These are phyloP conservation scores for Drosophila orena DNA, from an alignment of 1,140 invertebrate genomes.

Conservation along the genomic window DNA sequence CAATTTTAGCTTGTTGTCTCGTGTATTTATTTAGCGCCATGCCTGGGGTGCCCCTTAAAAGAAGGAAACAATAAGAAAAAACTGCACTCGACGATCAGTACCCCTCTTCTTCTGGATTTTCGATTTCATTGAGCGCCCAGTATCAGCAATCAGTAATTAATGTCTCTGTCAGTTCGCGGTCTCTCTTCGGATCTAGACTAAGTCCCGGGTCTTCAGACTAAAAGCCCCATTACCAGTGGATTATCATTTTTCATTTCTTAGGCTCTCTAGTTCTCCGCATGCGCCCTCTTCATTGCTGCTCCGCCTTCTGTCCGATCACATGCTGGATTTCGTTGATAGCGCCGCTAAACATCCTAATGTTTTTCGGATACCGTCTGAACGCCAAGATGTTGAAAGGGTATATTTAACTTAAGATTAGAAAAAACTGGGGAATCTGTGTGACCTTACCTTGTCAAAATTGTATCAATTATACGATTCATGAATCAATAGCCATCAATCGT, in stretches of 20 bases:
- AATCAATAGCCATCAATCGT: no score
- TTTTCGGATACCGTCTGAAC: conserved; percentile 36
- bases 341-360: conserved; percentile 75
- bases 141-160: conserved; percentile 82
- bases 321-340: conserved; percentile 80
- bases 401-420: not conserved
- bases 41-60: conserved; percentile 41
- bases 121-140: conserved; percentile 64
- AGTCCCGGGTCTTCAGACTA: not conserved
- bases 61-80: not conserved
- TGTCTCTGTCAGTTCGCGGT: conserved; percentile 66
- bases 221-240: conserved; percentile 38
- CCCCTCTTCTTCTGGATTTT: conserved; percentile 1
- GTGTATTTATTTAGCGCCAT: conserved; percentile 76
- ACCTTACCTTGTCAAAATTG: no score
- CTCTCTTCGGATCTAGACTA: conserved; percentile 4
- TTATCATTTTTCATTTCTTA: conserved; percentile 74
- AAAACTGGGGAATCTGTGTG: no score
- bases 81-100: conserved; percentile 13
- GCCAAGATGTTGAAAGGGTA: not conserved
- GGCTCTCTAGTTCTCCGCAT: conserved; percentile 51
- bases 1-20: conserved; percentile 29
- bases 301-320: conserved; percentile 59
- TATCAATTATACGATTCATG: no score
- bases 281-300: not conserved